phyloP scores from a whole-genome alignment of 2,888 invertebrate species.

The Myopa tessellatipennis region DNA sequence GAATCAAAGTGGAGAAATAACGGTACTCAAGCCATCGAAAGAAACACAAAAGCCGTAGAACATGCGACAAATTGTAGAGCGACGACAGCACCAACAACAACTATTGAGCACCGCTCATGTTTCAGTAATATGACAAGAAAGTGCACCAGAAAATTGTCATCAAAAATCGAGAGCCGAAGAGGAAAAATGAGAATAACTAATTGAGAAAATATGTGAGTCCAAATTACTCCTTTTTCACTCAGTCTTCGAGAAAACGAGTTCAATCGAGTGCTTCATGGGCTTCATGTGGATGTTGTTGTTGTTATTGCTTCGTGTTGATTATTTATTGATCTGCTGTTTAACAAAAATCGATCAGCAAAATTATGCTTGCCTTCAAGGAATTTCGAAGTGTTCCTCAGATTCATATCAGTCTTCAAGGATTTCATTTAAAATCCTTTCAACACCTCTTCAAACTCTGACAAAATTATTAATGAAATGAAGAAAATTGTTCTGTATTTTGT shows the following conservation, averaged over 20 bases:
- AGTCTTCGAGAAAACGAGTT: too few species aligned
- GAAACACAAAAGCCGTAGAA: background rate
- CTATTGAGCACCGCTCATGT: background rate
- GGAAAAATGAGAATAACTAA: background rate
- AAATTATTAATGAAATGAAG: too few species aligned
- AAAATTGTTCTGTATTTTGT: too few species aligned
- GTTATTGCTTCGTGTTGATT: slow-evolving; percentile 16
- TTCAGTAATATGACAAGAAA: background rate
- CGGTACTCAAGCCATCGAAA: too few species aligned
- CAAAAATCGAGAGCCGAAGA: background rate
- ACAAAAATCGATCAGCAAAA: too few species aligned
- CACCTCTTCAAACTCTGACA: too few species aligned
- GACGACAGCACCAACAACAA: background rate
- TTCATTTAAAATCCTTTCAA: too few species aligned
- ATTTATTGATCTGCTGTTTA: background rate
- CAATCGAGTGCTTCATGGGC: background rate
- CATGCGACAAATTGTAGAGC: background rate
- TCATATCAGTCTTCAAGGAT: too few species aligned
- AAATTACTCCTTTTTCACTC: background rate
- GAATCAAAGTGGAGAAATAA: too few species aligned
- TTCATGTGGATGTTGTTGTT: background rate
- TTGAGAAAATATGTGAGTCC: background rate
- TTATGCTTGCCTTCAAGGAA: too few species aligned
- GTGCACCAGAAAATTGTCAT: background rate
- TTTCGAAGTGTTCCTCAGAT: background rate